Percentiles rank a stretch among this genome's conserved stretches.
Conservation (phyloP, 1,140 invertebrate genomes). For the Heliothis virescens region DNA sequence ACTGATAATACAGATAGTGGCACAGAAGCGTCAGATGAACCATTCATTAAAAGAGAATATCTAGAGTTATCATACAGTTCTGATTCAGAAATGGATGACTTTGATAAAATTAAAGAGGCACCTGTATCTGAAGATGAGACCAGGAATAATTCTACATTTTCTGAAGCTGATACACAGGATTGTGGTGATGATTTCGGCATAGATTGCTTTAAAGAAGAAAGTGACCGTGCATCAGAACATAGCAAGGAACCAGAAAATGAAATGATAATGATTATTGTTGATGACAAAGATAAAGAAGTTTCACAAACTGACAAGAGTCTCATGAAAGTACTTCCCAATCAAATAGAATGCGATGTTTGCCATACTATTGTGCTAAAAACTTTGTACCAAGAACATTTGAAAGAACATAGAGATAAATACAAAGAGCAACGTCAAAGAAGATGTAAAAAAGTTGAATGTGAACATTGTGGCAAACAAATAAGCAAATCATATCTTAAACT, state of each 20-base stretch:
- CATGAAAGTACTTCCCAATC: neutral
- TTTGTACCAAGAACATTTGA: conserved; percentile 40
- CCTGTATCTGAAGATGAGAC: neutral
- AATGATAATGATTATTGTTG: conserved; percentile 39
- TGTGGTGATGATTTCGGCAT: neutral
- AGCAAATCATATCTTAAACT: conserved; percentile 54
- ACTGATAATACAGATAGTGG: neutral
- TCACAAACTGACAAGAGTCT: conserved; percentile 6
- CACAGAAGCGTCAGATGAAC: conserved; percentile 9
- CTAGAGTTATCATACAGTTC: conserved; percentile 8
- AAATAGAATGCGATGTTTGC: conserved; percentile 45
- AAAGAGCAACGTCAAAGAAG: conserved; percentile 37
- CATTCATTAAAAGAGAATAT: conserved; percentile 35
- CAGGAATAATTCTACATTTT: neutral
- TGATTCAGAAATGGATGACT: neutral
- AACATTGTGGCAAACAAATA: conserved; percentile 49
- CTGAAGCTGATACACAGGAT: conserved; percentile 1
- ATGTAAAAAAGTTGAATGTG: conserved; percentile 48
- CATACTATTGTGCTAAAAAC: conserved; percentile 19
- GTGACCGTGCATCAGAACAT: neutral
- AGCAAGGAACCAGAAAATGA: conserved; percentile 6
- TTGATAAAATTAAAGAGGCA: neutral
- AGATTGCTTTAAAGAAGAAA: neutral
- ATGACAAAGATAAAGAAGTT: conserved; percentile 34
- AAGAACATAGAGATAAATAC: conserved; percentile 48